Percentiles rank a stretch among this genome's conserved stretches.
Conservation (phyloP, 53 echinoderm and acorn worm species). For the Pentamera pediparva region DNA sequence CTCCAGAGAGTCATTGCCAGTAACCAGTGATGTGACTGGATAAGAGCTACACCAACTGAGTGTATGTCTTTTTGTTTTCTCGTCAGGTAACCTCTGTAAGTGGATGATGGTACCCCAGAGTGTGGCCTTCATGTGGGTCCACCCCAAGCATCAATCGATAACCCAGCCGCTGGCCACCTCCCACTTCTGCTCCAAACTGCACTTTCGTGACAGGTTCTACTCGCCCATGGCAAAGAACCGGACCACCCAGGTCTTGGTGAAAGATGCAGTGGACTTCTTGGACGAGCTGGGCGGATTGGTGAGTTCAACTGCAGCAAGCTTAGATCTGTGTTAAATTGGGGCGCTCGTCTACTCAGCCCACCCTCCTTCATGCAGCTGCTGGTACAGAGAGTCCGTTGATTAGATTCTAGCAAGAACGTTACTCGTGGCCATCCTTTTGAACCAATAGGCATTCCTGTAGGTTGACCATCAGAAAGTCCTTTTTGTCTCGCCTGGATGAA, state of each 20-base stretch:
- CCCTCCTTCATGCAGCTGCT: too few species aligned
- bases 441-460: too few species aligned
- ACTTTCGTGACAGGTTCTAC: slow-evolving; percentile 7
- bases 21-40: too few species aligned
- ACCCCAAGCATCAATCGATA: slow-evolving; percentile 2
- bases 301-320: not conserved
- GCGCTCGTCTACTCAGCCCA: too few species aligned
- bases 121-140: slow-evolving; percentile 11
- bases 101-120: not conserved
- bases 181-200: not conserved
- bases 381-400: too few species aligned
- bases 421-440: too few species aligned
- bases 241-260: not conserved
- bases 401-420: too few species aligned
- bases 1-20: too few species aligned
- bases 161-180: not conserved
- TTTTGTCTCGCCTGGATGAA: too few species aligned
- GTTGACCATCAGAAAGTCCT: too few species aligned
- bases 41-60: not conserved
- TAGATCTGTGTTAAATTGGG: too few species aligned
- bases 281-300: slow-evolving; percentile 12
- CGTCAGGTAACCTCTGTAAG: slow-evolving; percentile 8
- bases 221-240: not conserved
- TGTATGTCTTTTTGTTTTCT: not conserved
- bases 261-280: slow-evolving; percentile 7